Base-by-base conservation (phyloP, 2,113 vertebrate species). In the Falcunculus frontatus region DNA sequence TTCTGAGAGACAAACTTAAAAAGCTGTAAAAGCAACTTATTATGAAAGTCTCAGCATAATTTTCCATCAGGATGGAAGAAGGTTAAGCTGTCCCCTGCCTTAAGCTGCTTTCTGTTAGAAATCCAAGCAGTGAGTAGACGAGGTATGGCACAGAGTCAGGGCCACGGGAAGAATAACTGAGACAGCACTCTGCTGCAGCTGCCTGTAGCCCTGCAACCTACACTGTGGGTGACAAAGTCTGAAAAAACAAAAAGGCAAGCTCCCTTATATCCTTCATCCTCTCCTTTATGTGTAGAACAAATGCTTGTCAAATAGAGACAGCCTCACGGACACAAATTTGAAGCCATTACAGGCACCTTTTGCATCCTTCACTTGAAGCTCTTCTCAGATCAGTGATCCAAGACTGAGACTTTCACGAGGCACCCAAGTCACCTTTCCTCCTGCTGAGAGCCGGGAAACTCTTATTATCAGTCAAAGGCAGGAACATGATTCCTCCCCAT, bases 1-100 rank as follows among this genome's bases (percentile, higher is more conserved):
- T 50, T 80, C 92, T 42, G 81, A 95, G 62, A 92, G 63, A 82
- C 42, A 74, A 90, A 92, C 70, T 91, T 96, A 95, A 94, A 95
- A 89, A 96, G 87, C 95, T 96, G 91, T 86, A 92, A 94, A 96
- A 88, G 93, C 91, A 93, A 95, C 90, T 92, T 91, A 89, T 92
- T 96, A 96, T 95, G 86, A 79, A 89, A 87, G 73, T 69, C 94
- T 96, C 95, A 96, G 96, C 93, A 95, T 95, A 95, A 95, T 96
- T 97, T 93, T 52, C 93, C 37, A 77, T 84, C 62, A 46, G 95
- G 75, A 64, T 87, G 62, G 91, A 93, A 91, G 95, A 96, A 90
- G 93, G 96, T 94, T 94, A 95, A 97, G 96, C 84, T 84, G 96
- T 89, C 91, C 94, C 93, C 94, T 91, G 94, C 91, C 47, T 96